Conservation (phyloP, 2,888 invertebrate genomes). For the Hetaerina titia region DNA sequence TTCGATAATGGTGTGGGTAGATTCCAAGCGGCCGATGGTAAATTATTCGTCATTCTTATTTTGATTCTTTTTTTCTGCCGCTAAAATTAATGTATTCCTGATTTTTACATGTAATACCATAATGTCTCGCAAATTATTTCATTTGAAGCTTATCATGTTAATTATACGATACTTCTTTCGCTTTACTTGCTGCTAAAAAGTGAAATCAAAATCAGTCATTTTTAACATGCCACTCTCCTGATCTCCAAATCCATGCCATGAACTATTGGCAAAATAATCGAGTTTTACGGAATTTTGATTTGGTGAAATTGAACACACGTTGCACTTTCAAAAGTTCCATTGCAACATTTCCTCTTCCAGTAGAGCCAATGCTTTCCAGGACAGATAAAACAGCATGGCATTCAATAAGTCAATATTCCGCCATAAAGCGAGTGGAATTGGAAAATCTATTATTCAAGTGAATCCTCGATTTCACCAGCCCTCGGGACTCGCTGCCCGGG, state of each 20-base stretch:
- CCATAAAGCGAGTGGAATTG: conserved; percentile 23
- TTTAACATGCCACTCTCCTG: not conserved
- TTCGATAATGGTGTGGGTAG: not conserved
- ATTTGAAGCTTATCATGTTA: no score
- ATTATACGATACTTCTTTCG: no score
- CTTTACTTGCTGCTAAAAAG: not conserved
- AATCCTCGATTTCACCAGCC: not conserved
- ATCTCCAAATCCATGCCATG: not conserved
- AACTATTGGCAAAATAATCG: not conserved
- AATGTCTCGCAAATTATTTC: not conserved
- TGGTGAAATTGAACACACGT: not conserved
- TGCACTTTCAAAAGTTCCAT: not conserved
- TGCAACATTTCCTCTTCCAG: not conserved
- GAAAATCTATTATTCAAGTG: conserved; percentile 61
- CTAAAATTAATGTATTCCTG: not conserved
- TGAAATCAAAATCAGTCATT: not conserved
- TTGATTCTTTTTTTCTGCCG: not conserved
- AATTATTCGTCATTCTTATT: no score
- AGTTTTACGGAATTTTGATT: not conserved
- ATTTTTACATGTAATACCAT: not conserved
- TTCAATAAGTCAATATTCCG: conserved; percentile 23
- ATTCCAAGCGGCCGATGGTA: no score
- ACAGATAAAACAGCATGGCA: not conserved
- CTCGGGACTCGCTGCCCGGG: not conserved
- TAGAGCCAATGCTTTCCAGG: not conserved